Base-by-base conservation (phyloP, 1,140 invertebrate genomes). In the Ips typographus region DNA sequence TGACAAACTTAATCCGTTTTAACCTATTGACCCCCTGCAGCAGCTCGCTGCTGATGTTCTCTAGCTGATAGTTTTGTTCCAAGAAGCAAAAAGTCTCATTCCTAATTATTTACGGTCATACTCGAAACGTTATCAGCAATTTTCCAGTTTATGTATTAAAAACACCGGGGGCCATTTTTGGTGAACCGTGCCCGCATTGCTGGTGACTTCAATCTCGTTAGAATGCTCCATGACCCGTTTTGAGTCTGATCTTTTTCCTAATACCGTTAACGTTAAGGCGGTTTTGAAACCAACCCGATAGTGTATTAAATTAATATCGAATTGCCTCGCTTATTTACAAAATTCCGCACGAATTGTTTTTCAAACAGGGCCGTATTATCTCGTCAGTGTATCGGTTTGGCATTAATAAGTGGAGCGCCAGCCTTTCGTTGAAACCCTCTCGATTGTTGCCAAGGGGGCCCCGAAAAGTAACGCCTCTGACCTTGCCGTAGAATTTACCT, bases 201-300 rank as follows among this genome's bases (percentile, higher is more conserved):
- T 22, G n/a, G n/a, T 47, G 44, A 55, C 52, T 22, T 55, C 22
- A 40, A 58, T 58, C 40, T 58, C 22, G 22, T 56, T 56, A 56
- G 36, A 38, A 38, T 56, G 53, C 53, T 56, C 44, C 44, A 49
- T 49, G 44, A 49, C 44, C 44, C 44, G 44, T 49, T 49, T 40
- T 60, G 40, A 43, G 58, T n/a, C 58, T 41, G 37, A 59, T 42
- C 40, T 43, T 42, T 49, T 56, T 56, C 53, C 6, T 56, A 40
- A 40, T 56, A 65, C 62, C 49, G 62, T 65, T 65, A 65, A 42
- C 42, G 55, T 65, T 40, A 65, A 65, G 62, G 62, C 62, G 49
- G 47, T 41, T 52, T 65, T 61, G 42, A 40, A 49, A 36, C 49
- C 37, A 53, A 55, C 62, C 40, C 62, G 47, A 37, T 55, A 65